Base-by-base conservation (phyloP, 2,888 invertebrate genomes). In the Epirrita christyi region DNA sequence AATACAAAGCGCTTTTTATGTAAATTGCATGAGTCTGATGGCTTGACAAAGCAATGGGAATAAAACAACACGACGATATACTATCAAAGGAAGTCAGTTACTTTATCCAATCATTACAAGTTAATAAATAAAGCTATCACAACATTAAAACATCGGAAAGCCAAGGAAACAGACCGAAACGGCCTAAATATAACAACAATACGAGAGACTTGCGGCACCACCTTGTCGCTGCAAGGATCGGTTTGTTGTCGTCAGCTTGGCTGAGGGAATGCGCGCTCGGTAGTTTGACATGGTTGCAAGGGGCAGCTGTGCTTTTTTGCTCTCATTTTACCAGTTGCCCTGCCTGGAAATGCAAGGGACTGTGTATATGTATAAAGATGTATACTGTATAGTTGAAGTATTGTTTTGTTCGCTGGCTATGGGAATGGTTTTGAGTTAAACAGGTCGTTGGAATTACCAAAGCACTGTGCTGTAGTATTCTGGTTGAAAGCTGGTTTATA, bases 331-430 rank as follows among this genome's bases (percentile, higher is more conserved):
- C 77, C 77, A 59, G 54, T 59, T 84, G 80, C 74, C 73, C 73
- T 72, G 85, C 81, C 85, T 88, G 85, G 85, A 84, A 85, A 85
- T 83, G 83, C 83, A 82, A 80, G 84, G 80, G 79, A 75, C 77
- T 67, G 50, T 47, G 57, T 42, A 45, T 44, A 43, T 48, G 44
- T 60, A 56, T 36, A 51, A 32, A 48, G 36, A 32, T 37, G 46
- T 42, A 48, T 51, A 43, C 37, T 32, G 43, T 60, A 49, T 74
- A 71, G 36, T 44, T n/a, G 50, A 63, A 27, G 68, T 79, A 78
- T 80, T 73, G 76, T 85, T 83, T 80, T 81, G 80, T 82, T 81
- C 80, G 75, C 75, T 73, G 73, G 72, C 42, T 72, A 77, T 81
- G 80, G 80, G 80, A 79, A 83, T 79, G 76, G 76, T 78, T 76